phyloP scores from a whole-genome alignment of 2,113 vertebrate species.

The Capreolus pygargus region DNA sequence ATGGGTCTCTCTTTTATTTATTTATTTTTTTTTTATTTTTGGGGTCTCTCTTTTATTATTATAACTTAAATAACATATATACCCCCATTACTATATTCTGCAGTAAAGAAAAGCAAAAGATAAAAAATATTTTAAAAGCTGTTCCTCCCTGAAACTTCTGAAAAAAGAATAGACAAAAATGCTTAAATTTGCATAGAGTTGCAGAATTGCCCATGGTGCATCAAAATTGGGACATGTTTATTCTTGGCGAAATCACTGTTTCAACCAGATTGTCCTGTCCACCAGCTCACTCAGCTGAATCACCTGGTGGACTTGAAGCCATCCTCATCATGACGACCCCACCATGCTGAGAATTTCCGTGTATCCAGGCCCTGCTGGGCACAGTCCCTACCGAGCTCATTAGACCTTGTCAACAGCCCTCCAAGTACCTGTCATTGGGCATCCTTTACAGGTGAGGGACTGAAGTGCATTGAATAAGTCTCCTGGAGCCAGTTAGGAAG shows the following conservation, averaged over 20 bases:
- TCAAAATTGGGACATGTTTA: background rate
- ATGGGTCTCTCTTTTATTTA: background rate
- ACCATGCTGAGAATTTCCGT: background rate
- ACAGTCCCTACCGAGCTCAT: accelerated
- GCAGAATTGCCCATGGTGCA: accelerated
- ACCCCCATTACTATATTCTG: background rate
- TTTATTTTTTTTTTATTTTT: too few relatives aligned
- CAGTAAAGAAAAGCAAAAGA: background rate
- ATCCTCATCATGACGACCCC: background rate
- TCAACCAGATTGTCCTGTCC: background rate
- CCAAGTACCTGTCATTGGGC: background rate
- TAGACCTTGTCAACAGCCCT: background rate
- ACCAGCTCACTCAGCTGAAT: background rate
- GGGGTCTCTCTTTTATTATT: background rate
- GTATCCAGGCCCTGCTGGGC: background rate
- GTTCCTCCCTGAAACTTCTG: background rate
- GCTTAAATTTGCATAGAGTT: background rate
- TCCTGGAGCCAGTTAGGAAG: background rate
- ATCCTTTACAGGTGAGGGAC: background rate
- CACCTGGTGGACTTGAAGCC: background rate
- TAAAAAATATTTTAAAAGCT: background rate
- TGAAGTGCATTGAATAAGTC: background rate
- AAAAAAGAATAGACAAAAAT: background rate
- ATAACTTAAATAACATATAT: background rate
- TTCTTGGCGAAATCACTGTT: background rate